These are phyloP conservation scores for Tethya wilhelma DNA, from an alignment of 37 sponge, comb jelly and placozoan species.

Conservation along the genomic window DNA sequence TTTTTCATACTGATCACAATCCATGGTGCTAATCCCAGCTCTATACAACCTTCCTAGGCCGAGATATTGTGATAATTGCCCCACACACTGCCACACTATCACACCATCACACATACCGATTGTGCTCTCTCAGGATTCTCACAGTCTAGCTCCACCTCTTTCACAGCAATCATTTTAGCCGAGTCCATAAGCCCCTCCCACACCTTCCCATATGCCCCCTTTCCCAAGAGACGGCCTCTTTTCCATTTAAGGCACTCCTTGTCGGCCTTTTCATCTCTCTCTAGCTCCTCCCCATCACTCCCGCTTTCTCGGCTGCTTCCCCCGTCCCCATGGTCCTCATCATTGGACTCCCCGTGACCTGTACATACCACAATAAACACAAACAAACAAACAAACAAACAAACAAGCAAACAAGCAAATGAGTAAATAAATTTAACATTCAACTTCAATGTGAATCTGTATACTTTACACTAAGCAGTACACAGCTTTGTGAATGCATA, in stretches of 20 bases:
- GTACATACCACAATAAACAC: constrained; percentile 18
- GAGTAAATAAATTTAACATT: too few relatives aligned
- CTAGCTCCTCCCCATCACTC: constrained; percentile 29
- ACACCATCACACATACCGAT: constrained; percentile 45
- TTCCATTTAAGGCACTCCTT: constrained; percentile 80
- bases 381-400: too few relatives aligned
- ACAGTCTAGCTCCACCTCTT: constrained; percentile 86
- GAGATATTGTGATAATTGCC: too few relatives aligned
- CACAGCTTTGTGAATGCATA: too few relatives aligned
- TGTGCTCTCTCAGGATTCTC: constrained; percentile 69
- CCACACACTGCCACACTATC: too few relatives aligned
- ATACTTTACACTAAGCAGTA: not conserved
- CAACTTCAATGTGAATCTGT: too few relatives aligned
- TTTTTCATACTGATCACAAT: too few relatives aligned
- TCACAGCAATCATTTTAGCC: constrained; percentile 87
- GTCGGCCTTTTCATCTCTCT: constrained; percentile 11
- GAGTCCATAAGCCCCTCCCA: constrained; percentile 83
- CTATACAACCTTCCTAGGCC: too few relatives aligned
- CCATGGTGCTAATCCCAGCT: too few relatives aligned
- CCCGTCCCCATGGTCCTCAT: constrained; percentile 20
- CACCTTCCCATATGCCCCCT: constrained; percentile 88
- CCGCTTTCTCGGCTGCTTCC: constrained; percentile 9
- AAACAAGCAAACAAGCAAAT: too few relatives aligned
- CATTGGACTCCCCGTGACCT: constrained; percentile 24
- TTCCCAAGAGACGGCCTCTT: constrained; percentile 79